Evolutionary conservation across 2,888 invertebrate genomes (phyloP).

Genomic region (Erannis defoliaria): DNA sequence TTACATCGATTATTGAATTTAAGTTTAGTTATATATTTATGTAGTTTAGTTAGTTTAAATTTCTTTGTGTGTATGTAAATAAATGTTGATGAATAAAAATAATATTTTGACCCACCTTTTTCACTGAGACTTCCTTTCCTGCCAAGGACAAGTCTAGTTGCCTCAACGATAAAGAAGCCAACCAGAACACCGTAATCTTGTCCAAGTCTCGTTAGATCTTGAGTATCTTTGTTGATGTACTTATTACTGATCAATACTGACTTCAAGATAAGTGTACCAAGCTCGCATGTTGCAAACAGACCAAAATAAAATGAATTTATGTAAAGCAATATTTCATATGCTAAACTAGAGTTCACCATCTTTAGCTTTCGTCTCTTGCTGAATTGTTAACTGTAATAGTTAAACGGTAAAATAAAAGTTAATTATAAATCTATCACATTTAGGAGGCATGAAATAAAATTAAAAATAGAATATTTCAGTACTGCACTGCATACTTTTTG

Average conservation of each 20-base stretch:
- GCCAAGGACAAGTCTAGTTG: conserved; percentile 93
- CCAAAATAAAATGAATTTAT: conserved; percentile 96
- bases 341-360: conserved; percentile 92
- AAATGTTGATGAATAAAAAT: background rate
- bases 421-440: background rate
- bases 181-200: conserved; percentile 93
- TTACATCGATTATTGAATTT: too few relatives aligned
- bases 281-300: conserved; percentile 93
- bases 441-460: background rate
- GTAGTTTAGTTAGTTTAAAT: too few relatives aligned
- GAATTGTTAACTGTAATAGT: background rate
- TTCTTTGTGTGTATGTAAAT: too few relatives aligned
- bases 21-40: too few relatives aligned
- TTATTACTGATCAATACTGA: conserved; percentile 87
- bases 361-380: conserved; percentile 11
- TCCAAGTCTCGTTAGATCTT: conserved; percentile 89
- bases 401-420: background rate
- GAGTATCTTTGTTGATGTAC: conserved; percentile 88
- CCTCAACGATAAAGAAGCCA: conserved; percentile 92
- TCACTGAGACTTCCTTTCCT: conserved; percentile 95
- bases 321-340: conserved; percentile 94
- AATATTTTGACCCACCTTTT: conserved; percentile 77
- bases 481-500: background rate
- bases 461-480: background rate
- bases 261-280: conserved; percentile 92